phyloP scores from a whole-genome alignment of 2,888 invertebrate species.

The Therioaphis trifolii region DNA sequence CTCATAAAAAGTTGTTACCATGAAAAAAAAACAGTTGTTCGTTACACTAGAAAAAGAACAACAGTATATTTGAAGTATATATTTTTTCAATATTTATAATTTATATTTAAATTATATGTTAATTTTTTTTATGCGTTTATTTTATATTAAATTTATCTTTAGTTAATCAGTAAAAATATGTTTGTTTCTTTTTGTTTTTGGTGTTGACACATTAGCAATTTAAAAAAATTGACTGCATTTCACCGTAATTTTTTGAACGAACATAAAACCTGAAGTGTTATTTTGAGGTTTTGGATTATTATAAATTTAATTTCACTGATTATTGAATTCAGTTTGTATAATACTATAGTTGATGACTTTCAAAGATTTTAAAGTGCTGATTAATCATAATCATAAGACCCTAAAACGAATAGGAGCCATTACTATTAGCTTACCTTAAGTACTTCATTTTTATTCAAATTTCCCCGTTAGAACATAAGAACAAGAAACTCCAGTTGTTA shows the following conservation, averaged over 20 bases:
- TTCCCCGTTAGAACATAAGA: constrained; percentile 11
- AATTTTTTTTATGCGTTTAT: neutral
- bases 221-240: too few species aligned
- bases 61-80: constrained; percentile 27
- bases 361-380: neutral
- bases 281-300: too few species aligned
- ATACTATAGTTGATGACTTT: neutral
- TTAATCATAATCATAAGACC: neutral
- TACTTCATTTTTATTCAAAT: constrained; percentile 15
- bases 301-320: too few species aligned
- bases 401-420: neutral
- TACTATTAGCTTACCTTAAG: neutral
- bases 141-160: neutral
- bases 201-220: too few species aligned
- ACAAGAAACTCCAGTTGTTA: constrained; percentile 28
- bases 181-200: too few species aligned
- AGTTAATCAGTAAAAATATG: too few species aligned
- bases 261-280: too few species aligned
- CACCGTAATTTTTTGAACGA: too few species aligned
- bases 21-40: constrained; percentile 3
- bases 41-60: constrained; percentile 2
- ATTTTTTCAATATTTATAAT: neutral
- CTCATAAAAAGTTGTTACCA: neutral
- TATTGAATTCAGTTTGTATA: too few species aligned
- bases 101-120: too few species aligned